phyloP scores from a whole-genome alignment of 2,797 vertebrate species.

The Rhynchonycteris naso region DNA sequence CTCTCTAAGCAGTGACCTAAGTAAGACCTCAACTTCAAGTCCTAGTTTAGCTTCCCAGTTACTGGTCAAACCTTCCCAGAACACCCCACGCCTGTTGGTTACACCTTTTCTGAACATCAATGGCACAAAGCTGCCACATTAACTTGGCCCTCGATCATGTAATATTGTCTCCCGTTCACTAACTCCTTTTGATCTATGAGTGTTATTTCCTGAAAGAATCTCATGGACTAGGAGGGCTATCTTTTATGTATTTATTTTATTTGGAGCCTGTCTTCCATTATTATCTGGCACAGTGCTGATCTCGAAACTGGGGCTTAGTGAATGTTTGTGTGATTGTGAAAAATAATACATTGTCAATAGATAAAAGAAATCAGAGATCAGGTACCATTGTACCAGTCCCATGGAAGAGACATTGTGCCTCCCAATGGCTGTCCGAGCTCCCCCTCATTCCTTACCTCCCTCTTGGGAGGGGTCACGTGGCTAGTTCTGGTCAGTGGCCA shows the following conservation, averaged over 20 bases:
- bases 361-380: slow-evolving; percentile 59
- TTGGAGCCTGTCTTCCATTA: slow-evolving; percentile 62
- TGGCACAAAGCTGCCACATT: neutral
- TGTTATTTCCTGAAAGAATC: slow-evolving; percentile 47
- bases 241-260: slow-evolving; percentile 62
- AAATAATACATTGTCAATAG: slow-evolving; percentile 55
- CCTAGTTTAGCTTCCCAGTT: neutral
- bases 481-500: neutral
- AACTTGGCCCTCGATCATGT: neutral
- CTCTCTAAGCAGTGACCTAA: neutral
- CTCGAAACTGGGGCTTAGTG: slow-evolving; percentile 50
- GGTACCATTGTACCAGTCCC: neutral
- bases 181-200: neutral
- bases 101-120: neutral
- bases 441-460: neutral
- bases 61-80: neutral
- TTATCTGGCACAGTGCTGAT: slow-evolving; percentile 63
- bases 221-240: neutral
- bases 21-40: neutral
- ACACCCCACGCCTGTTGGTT: neutral
- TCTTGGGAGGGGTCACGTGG: neutral
- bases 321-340: slow-evolving; percentile 51
- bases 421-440: neutral
- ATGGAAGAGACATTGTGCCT: neutral
- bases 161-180: slow-evolving; percentile 57